Base-by-base conservation (phyloP, 2,113 vertebrate genomes). In the Oreotrochilus melanogaster region DNA sequence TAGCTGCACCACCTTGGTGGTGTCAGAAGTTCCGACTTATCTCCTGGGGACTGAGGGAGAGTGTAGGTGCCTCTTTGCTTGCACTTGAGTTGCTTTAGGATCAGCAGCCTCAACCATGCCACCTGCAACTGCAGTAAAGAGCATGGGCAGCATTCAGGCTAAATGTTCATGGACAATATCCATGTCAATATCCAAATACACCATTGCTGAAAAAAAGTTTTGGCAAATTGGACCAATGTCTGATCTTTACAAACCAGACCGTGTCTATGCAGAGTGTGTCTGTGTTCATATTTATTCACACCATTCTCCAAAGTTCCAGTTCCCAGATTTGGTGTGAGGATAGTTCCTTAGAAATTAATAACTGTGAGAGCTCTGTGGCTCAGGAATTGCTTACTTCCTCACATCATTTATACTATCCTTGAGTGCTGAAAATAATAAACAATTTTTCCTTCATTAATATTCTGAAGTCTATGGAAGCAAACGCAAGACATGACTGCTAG, bases 301-400 rank as follows among this genome's bases (percentile, higher is more conserved):
- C 51, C 18, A 6, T 93, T 92, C 80, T 92, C 66, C 64, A 43
- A 2, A 37, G 84, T 66, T 93, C 53, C 18, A 42, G 61, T 75
- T 96, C 79, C 50, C 72, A 92, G 72, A 92, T 47, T 47, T 84
- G 75, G 81, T 84, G 89, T 91, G 75, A 94, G 91, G 89, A 80
- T 88, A 80, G 76, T 47, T 96, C 84, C 91, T 90, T 0, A 0
- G 91, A 96, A 97, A 96, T 95, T 93, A 96, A 91, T 95, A 90
- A 88, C 80, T 92, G 91, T 89, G 96, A 79, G 74, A 64, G 91
- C 87, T 95, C 91, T 78, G 86, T 92, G 95, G 78, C 76, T 95
- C 75, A 73, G 81, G 88, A 90, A 76, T 93, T 97, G 92, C 92
- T 95, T 97, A 78, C 95, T 93, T 96, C 92, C 80, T 94, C 91